These are phyloP conservation scores for Sceloporus tristichus DNA, from an alignment of 2,113 vertebrate genomes.

Conservation along the genomic window DNA sequence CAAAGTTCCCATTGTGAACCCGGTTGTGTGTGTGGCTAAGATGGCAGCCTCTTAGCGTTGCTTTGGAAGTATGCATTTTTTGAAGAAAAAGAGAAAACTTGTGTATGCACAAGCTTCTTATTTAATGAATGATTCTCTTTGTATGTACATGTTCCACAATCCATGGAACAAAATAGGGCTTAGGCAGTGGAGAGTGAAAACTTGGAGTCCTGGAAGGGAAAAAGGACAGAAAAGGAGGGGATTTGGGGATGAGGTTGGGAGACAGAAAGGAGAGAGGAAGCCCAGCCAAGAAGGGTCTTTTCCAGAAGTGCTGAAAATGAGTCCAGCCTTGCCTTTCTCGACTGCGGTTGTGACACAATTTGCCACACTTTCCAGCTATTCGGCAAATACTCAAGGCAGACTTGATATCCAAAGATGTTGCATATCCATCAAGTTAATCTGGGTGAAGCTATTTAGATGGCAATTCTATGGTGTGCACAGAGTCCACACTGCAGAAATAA, in stretches of 20 bases:
- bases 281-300: constrained; percentile 57
- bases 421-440: not conserved
- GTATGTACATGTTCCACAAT: constrained; percentile 82
- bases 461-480: not conserved
- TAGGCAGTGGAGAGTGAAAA: constrained; percentile 80
- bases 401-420: not conserved
- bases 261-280: not conserved
- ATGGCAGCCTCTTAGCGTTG: constrained; percentile 78
- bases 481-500: no score
- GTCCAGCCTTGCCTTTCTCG: constrained; percentile 57
- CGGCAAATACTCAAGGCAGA: not conserved
- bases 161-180: constrained; percentile 81
- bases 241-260: not conserved
- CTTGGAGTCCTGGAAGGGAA: constrained; percentile 71
- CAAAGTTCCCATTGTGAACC: constrained; percentile 84
- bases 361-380: not conserved
- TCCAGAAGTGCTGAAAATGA: constrained; percentile 63
- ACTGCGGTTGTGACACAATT: constrained; percentile 11
- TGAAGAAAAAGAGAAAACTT: constrained; percentile 75
- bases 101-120: constrained; percentile 86
- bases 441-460: not conserved
- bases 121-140: constrained; percentile 86
- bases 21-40: constrained; percentile 59
- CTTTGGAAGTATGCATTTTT: constrained; percentile 78
- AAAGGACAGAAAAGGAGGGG: constrained; percentile 27